Conservation (phyloP, 2,797 vertebrate genomes). For the Fratercula arctica region DNA sequence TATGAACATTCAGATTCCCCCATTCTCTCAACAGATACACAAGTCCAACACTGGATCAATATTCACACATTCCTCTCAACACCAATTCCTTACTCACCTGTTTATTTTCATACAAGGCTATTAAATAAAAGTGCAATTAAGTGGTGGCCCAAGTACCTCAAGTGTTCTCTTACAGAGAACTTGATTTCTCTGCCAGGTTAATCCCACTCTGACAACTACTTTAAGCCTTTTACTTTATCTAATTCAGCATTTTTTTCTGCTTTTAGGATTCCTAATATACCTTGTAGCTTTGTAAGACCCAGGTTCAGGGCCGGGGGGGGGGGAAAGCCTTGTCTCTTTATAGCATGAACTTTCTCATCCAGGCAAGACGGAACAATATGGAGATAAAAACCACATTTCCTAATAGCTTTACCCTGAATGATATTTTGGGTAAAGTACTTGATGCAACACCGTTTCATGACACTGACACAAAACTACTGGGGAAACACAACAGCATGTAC, state of each 20-base stretch:
- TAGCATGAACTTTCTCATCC: not conserved
- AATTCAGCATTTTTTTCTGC: not conserved
- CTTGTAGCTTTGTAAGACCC: not conserved
- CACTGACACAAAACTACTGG: not conserved
- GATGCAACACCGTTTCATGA: not conserved
- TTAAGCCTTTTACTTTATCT: not conserved
- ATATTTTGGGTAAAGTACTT: not conserved
- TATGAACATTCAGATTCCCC: not conserved
- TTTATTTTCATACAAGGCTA: slow-evolving; percentile 5
- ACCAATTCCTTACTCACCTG: not conserved
- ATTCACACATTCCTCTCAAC: not conserved
- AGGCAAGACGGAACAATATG: not conserved
- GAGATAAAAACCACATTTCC: not conserved
- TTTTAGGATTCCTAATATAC: not conserved
- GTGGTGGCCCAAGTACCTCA: not conserved
- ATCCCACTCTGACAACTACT: not conserved
- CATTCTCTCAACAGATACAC: not conserved
- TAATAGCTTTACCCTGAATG: not conserved
- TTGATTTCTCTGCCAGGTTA: not conserved
- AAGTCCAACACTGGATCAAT: not conserved
- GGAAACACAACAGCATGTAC: not conserved
- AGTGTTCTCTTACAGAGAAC: not conserved
- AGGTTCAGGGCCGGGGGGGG: not conserved
- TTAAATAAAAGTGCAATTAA: not conserved
- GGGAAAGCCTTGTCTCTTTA: not conserved